Evolutionary conservation across 2,888 invertebrate species (phyloP).

Genomic region (Eilema caniola): DNA sequence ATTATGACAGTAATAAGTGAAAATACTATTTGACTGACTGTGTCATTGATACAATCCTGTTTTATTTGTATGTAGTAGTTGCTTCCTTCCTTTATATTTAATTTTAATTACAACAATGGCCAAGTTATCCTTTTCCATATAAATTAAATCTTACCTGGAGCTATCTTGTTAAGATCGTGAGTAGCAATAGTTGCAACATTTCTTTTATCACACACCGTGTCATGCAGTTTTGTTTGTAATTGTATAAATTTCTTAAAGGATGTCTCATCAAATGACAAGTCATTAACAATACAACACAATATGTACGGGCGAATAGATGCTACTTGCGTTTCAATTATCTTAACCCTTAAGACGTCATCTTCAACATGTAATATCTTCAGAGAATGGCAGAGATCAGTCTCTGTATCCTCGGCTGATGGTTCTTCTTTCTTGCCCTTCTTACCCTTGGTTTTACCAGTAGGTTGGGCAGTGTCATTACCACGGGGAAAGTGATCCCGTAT

Average conservation of each 20-base stretch:
- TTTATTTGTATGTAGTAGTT: no score
- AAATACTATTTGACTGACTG: no score
- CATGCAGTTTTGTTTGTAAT: constrained; percentile 92
- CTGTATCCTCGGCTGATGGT: constrained; percentile 60
- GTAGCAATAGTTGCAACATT: constrained; percentile 94
- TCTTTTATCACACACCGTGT: constrained; percentile 92
- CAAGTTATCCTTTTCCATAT: no score
- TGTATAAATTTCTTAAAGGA: constrained; percentile 93
- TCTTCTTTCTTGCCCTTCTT: constrained; percentile 80
- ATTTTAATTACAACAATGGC: no score
- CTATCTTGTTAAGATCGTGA: constrained; percentile 91
- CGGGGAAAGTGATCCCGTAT: constrained; percentile 89
- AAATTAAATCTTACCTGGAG: constrained; percentile 73
- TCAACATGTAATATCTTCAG: constrained; percentile 81
- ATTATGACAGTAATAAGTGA: no score
- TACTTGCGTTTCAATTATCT: constrained; percentile 86
- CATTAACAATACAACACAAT: constrained; percentile 90
- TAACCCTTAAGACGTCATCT: constrained; percentile 82
- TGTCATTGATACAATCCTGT: no score
- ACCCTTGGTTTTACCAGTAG: constrained; percentile 67
- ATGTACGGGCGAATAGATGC: constrained; percentile 90
- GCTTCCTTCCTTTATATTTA: no score
- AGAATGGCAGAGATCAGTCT: constrained; percentile 72
- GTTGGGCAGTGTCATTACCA: constrained; percentile 62
- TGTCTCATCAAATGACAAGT: constrained; percentile 88